These are phyloP conservation scores for Gadopsis bispinosus DNA, from an alignment of 2,797 vertebrate genomes.

Conservation along the genomic window DNA sequence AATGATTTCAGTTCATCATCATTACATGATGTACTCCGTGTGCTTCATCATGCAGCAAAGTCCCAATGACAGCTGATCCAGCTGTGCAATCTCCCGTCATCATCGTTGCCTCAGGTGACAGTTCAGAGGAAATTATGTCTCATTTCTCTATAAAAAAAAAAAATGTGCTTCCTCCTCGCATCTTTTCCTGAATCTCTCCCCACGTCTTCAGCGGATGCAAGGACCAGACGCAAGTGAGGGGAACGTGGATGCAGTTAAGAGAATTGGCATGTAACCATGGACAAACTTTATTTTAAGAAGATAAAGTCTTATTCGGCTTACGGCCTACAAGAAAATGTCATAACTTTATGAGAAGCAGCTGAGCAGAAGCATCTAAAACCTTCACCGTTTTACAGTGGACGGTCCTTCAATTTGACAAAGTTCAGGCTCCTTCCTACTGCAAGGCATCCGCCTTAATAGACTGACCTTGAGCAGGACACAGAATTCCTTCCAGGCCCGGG, in stretches of 20 bases:
- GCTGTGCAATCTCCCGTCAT: not conserved
- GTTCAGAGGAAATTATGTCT: not conserved
- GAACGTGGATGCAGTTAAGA: not conserved
- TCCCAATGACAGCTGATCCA: not conserved
- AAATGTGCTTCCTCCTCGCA: not conserved
- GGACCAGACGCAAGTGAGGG: not conserved
- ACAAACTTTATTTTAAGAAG: constrained; percentile 19
- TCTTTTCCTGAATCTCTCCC: not conserved
- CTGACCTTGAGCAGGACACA: constrained; percentile 55
- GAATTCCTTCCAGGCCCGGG: constrained; percentile 24
- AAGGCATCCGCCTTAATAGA: constrained; percentile 11
- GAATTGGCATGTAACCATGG: not conserved
- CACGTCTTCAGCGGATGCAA: not conserved
- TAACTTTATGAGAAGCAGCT: constrained; percentile 45
- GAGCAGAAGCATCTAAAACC: constrained; percentile 4
- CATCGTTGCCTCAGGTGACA: not conserved
- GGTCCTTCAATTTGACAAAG: constrained; percentile 45
- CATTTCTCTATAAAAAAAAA: not conserved
- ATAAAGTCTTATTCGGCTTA: constrained; percentile 28
- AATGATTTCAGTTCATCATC: not conserved
- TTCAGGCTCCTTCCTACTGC: constrained; percentile 34
- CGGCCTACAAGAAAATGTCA: constrained; percentile 29
- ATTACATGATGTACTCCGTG: not conserved
- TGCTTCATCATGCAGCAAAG: not conserved
- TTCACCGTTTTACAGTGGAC: constrained; percentile 8